phyloP scores from a whole-genome alignment of 2,888 invertebrate species.

The Ctenicera cuprea region DNA sequence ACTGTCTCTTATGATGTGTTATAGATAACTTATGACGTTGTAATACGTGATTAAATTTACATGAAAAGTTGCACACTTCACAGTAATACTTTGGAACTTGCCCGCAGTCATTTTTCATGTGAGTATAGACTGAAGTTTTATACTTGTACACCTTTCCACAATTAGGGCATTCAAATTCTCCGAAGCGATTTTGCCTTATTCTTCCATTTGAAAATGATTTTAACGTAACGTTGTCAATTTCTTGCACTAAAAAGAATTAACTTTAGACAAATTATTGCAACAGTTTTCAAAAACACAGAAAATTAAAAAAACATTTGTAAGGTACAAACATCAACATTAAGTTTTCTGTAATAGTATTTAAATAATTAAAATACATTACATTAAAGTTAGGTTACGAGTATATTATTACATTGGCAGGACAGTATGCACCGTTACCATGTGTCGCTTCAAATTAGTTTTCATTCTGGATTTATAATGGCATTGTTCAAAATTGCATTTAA shows the following conservation, averaged over 20 bases:
- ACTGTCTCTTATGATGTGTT: constrained; percentile 1
- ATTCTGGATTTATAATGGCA: constrained; percentile 47
- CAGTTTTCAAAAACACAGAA: too few relatives aligned
- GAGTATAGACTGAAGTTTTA: constrained; percentile 1
- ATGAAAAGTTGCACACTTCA: constrained; percentile 19
- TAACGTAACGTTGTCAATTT: neutral
- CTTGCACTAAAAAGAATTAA: neutral
- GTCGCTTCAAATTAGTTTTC: constrained; percentile 16
- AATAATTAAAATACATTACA: neutral
- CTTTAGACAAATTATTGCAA: too few relatives aligned
- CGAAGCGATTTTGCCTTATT: neutral
- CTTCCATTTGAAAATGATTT: neutral
- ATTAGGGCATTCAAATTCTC: constrained; percentile 16
- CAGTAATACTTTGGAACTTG: constrained; percentile 17
- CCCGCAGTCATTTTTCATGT: constrained; percentile 28
- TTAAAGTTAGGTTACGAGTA: too few relatives aligned
- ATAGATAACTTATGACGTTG: constrained; percentile 21
- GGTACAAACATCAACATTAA: neutral
- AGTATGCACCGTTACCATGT: neutral
- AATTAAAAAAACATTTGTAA: too few relatives aligned
- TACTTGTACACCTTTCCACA: constrained; percentile 19
- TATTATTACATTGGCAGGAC: neutral
- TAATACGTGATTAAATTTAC: constrained; percentile 27
- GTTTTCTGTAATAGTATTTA: neutral
- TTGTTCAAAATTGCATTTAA: constrained; percentile 55